A percentile compares a stretch with the other conserved stretches of the same genome.
These are phyloP conservation scores for Oncorhynchus kisutch DNA, from an alignment of 2,113 vertebrate genomes.

Conservation along the genomic window DNA sequence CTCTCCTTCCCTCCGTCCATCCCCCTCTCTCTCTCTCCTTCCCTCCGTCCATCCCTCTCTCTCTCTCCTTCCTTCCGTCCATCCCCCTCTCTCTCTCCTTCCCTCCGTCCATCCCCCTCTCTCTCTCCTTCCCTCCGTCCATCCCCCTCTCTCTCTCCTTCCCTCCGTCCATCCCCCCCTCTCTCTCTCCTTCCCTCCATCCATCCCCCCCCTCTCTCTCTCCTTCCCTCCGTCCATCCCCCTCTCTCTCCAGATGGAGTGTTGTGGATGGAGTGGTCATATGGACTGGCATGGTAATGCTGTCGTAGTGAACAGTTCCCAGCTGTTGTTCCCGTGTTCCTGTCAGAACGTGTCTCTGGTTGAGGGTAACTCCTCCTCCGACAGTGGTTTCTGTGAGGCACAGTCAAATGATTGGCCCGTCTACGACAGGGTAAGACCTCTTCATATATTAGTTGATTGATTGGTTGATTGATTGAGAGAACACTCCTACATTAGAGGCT, in stretches of 20 bases:
- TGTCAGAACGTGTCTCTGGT: conserved; percentile 67
- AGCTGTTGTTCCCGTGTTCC: conserved; percentile 81
- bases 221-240: not conserved
- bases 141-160: no score
- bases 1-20: not conserved
- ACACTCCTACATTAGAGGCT: no score
- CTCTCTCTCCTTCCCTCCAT: not conserved
- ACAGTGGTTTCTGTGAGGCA: conserved; percentile 76
- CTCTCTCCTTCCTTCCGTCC: no score
- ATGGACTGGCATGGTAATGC: conserved; percentile 79
- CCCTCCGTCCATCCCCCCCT: no score
- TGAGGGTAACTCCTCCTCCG: accelerated
- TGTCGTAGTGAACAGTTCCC: conserved; percentile 66
- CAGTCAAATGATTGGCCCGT: conserved; percentile 74
- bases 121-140: no score
- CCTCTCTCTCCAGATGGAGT: conserved; percentile 72
- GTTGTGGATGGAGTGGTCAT: conserved; percentile 85
- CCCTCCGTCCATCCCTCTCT: accelerated
- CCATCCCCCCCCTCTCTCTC: not conserved
- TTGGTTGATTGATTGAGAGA: no score
- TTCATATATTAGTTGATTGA: no score
- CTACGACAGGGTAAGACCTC: conserved; percentile 66
- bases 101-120: no score
- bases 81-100: no score
- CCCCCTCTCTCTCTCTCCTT: no score